phyloP scores from a whole-genome alignment of 2,888 invertebrate species.

The Dysmachus trigonus region DNA sequence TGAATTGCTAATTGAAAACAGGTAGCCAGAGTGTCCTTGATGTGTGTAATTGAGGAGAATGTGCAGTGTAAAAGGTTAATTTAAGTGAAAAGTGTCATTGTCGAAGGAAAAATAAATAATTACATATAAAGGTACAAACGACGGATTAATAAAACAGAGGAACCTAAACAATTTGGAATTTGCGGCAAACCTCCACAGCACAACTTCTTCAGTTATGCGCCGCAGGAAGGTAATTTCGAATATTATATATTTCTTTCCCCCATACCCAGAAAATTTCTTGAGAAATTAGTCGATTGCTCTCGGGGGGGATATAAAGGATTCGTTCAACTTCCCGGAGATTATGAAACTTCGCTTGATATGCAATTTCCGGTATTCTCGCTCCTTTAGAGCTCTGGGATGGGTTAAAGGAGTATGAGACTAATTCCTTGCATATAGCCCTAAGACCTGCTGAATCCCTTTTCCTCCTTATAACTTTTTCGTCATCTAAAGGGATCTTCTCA shows the following conservation, averaged over 20 bases:
- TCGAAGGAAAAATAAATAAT: background rate
- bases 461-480: background rate
- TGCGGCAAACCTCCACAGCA: background rate
- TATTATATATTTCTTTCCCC: background rate
- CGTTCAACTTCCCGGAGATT: constrained; percentile 3
- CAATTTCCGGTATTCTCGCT: constrained; percentile 22
- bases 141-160: background rate
- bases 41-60: background rate
- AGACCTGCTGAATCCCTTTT: background rate
- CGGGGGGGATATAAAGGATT: background rate
- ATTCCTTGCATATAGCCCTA: background rate
- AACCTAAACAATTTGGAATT: constrained; percentile 9
- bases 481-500: background rate
- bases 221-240: constrained; percentile 21
- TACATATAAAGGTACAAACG: background rate
- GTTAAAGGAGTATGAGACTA: background rate
- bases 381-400: background rate
- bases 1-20: background rate
- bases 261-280: background rate
- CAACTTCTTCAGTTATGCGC: constrained; percentile 10
- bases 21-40: background rate
- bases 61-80: background rate
- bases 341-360: constrained; percentile 12
- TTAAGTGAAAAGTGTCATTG: background rate
- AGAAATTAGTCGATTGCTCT: constrained; percentile 9